phyloP scores from a whole-genome alignment of 2,797 vertebrate genomes.

The Pempheris klunzingeri region DNA sequence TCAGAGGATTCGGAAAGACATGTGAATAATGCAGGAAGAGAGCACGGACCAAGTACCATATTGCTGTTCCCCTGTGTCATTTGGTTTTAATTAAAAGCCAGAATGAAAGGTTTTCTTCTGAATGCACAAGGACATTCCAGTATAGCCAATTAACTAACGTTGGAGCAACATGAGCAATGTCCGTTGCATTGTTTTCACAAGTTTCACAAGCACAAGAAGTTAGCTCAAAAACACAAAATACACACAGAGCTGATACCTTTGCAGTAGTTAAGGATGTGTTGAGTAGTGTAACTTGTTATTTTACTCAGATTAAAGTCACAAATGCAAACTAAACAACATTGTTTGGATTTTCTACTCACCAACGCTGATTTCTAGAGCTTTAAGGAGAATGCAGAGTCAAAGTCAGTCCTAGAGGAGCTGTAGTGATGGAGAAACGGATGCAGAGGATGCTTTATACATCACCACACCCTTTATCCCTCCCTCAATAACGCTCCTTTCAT shows the following conservation, averaged over 20 bases:
- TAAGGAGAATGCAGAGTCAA: background rate
- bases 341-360: slow-evolving; percentile 66
- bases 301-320: background rate
- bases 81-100: background rate
- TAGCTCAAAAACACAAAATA: background rate
- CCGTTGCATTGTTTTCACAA: background rate
- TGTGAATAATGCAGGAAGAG: slow-evolving; percentile 19
- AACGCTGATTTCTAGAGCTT: slow-evolving; percentile 21
- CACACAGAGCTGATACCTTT: slow-evolving; percentile 1
- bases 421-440: slow-evolving; percentile 49
- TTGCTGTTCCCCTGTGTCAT: background rate
- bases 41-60: background rate
- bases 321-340: background rate
- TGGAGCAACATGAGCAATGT: background rate
- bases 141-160: background rate
- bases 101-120: background rate
- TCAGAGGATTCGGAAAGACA: slow-evolving; percentile 37
- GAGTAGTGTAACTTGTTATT: too few species aligned
- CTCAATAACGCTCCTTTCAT: slow-evolving; percentile 42
- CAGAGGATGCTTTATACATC: slow-evolving; percentile 67
- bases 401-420: slow-evolving; percentile 30
- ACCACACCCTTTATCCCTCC: slow-evolving; percentile 72
- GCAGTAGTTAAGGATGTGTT: too few species aligned
- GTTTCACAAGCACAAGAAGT: slow-evolving; percentile 4
- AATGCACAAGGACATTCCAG: background rate